Conservation (phyloP, 2,797 vertebrate genomes). For the Hirundo rustica region DNA sequence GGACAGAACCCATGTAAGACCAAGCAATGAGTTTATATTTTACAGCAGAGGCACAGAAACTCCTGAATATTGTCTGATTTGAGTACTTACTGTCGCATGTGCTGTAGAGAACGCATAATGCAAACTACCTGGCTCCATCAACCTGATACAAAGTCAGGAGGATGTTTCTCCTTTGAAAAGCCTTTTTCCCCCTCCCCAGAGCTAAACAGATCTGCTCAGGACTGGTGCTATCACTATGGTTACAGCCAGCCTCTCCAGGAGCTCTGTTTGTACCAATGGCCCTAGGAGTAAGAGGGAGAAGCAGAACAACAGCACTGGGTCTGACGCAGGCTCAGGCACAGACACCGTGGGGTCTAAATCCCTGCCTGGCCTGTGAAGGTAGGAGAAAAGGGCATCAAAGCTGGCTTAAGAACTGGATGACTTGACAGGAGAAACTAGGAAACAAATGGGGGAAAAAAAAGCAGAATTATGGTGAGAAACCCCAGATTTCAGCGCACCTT, state of each 20-base stretch:
- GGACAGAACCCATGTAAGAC: background rate
- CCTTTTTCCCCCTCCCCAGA: background rate
- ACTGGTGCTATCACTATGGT: slow-evolving; percentile 33
- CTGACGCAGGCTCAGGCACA: background rate
- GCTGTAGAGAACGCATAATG: background rate
- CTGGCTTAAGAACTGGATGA: background rate
- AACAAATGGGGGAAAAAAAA: background rate
- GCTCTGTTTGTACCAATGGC: background rate
- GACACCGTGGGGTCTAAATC: background rate
- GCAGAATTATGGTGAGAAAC: background rate
- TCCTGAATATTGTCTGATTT: background rate
- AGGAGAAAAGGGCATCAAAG: background rate
- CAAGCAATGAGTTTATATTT: background rate
- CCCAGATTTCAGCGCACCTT: background rate
- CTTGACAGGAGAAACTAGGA: background rate
- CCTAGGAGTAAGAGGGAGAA: background rate
- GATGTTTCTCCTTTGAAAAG: background rate
- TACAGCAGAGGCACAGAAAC: background rate
- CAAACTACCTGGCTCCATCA: background rate
- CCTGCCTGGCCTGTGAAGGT: background rate
- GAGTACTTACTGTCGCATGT: background rate
- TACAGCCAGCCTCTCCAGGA: slow-evolving; percentile 27
- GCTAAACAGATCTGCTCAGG: background rate
- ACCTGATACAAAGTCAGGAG: background rate
- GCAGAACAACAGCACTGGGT: background rate